Evolutionary conservation across 2,888 invertebrate genomes (phyloP).

Genomic region (Rotaria sp.): DNA sequence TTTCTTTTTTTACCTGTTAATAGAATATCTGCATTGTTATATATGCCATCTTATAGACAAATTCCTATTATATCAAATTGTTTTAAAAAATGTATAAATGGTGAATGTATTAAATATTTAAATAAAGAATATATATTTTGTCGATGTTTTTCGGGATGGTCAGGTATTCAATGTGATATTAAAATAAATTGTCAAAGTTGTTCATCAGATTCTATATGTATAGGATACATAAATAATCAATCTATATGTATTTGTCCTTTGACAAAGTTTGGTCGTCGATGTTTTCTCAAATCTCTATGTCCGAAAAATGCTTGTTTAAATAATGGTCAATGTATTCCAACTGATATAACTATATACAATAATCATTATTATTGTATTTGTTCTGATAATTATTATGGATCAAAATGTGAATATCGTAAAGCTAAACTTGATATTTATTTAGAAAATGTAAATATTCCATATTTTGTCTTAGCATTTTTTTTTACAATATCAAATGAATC

Average conservation of each 20-base stretch:
- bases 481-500: not conserved
- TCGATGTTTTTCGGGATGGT: not conserved
- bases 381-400: not conserved
- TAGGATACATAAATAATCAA: not conserved
- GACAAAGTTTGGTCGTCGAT: not conserved
- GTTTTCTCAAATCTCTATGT: not conserved
- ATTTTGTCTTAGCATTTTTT: not conserved
- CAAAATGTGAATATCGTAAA: not conserved
- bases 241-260: slow-evolving; percentile 14
- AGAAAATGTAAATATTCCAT: not conserved
- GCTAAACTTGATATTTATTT: not conserved
- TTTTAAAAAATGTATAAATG: not conserved
- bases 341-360: not conserved
- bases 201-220: not conserved
- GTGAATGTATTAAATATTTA: not conserved
- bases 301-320: not conserved
- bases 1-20: not conserved
- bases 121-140: not conserved
- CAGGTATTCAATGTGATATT: not conserved
- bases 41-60: not conserved
- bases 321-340: not conserved
- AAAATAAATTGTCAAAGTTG: not conserved
- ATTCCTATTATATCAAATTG: not conserved
- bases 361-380: not conserved
- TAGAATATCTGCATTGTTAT: not conserved